Conservation (phyloP, 2,888 invertebrate genomes). For the Thera obeliscata region DNA sequence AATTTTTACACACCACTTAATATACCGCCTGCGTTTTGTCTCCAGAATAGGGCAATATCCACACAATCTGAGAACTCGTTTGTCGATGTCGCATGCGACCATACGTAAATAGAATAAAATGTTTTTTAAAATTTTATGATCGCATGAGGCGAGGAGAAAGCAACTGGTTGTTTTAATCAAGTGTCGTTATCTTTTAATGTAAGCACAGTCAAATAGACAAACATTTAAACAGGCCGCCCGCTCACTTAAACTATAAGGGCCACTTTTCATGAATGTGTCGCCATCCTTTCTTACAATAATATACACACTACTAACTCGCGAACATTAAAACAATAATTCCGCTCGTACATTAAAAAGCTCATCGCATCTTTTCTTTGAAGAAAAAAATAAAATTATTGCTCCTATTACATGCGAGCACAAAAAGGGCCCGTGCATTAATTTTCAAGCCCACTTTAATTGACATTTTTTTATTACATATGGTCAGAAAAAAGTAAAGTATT, state of each 20-base stretch:
- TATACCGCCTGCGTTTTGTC: slow-evolving; percentile 67
- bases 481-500: slow-evolving; percentile 67
- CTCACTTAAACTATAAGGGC: slow-evolving; percentile 25
- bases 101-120: slow-evolving; percentile 58
- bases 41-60: slow-evolving; percentile 70
- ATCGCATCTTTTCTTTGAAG: slow-evolving; percentile 31
- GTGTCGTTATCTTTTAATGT: slow-evolving; percentile 42
- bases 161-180: slow-evolving; percentile 53
- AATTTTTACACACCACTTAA: slow-evolving; percentile 74
- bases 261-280: slow-evolving; percentile 23
- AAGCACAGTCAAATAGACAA: slow-evolving; percentile 41
- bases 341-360: slow-evolving; percentile 17
- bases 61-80: slow-evolving; percentile 70
- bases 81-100: slow-evolving; percentile 60
- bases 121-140: slow-evolving; percentile 61
- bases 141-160: slow-evolving; percentile 53
- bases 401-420: slow-evolving; percentile 42
- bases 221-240: slow-evolving; percentile 27
- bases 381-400: slow-evolving; percentile 40
- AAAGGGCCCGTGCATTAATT: slow-evolving; percentile 66
- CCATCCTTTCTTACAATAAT: slow-evolving; percentile 19
- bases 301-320: slow-evolving; percentile 15
- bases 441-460: slow-evolving; percentile 69
- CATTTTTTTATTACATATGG: slow-evolving; percentile 78
- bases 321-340: slow-evolving; percentile 28